Evolutionary conservation across 2,888 invertebrate genomes (phyloP), one percentile per base, ranked within the genome.

Genomic region (Caenorhabditis drosophilae): DNA sequence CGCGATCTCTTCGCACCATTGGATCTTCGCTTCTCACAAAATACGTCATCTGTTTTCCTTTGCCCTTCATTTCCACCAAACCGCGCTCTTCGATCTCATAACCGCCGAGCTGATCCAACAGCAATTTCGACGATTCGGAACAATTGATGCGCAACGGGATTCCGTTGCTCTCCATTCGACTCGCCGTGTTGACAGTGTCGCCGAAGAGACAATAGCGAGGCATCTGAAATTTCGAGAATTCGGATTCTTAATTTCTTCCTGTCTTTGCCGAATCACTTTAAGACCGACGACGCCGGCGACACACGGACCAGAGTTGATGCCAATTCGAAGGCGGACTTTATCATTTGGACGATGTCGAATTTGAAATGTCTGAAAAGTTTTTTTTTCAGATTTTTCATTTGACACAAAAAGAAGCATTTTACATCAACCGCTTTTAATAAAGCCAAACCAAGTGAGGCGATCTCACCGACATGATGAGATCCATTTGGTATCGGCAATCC

Each of bases 11-110:
- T 9, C 84, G 67, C 48, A 69, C 68, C 18, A 69, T 69, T 25
- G 69, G 63, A 59, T 84, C 84, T 57, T 85, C 85, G 1, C 80
- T 80, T 6, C 77, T 75, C 27, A 85, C 79, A 68, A 85, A 85
- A 63, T 85, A 85, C 6, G 85, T 85, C 66, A 84, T 74, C 72
- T 84, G 80, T 51, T 83, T 79, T 15, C 85, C 85, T 74, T 85
- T 85, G 18, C 85, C 85, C 81, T 86, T 86, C 78, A 86, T 84
- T 6, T 79, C 72, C 2, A 86, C 83, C 0, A 83, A 46, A 22
- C 86, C 86, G 52, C 86, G 69, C 49, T 85, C 84, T 38, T 83
- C 83, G 3, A 84, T 48, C 15, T 69, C 72, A 67, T 85, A 86
- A 4, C 86, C 86, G 9, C 85, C 85, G 12, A 86, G 74, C 51